Base-by-base conservation (phyloP, 2,797 vertebrate genomes). In the Benthosema pterotum region DNA sequence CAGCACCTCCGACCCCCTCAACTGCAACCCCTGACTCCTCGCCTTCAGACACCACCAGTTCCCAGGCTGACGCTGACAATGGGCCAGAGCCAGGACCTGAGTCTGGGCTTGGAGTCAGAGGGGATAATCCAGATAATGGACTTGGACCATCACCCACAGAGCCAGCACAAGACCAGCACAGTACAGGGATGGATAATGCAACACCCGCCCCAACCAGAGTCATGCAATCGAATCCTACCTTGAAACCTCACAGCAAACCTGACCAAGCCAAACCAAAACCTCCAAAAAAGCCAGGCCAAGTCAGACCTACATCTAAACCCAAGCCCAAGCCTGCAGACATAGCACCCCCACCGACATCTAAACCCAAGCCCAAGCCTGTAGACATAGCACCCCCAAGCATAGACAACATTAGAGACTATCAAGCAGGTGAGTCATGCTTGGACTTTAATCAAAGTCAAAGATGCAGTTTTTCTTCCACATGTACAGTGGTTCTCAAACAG, bases 341-440 rank as follows among this genome's bases (percentile, higher is more conserved):
- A 1, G 47, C 63, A 18, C 67, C 57, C 13, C 43, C 43, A 18
- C 74, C 86, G 6, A 52, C 16, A 32, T n/a, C 63, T 46, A 67
- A 69, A 69, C 75, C 83, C 7, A 74, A 71, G 1, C 52, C 43
- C 14, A 86, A 81, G n/a, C 78, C 88, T n/a, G 42, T 70, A 17
- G 68, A 57, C 1, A 3, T 45, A 1, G 47, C 63, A 18, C 67
- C 57, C 13, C 43, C 43, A 18, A 68, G 1, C 13, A 18, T 13
- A 42, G 69, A 83, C 0, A 42, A 75, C 43, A 0, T 63, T 0
- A 49, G 45, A 57, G 71, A 89, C 22, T 91, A 78, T 22, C 91
- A 92, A 76, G 78, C 80, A 76, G 93, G 93, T 91, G 55, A 63
- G 73, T 48, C 11, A 50, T 32, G 28, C 17, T 32, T 1, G 12